Base-by-base conservation (phyloP, 2,888 invertebrate species). In the Brachyptera putata region DNA sequence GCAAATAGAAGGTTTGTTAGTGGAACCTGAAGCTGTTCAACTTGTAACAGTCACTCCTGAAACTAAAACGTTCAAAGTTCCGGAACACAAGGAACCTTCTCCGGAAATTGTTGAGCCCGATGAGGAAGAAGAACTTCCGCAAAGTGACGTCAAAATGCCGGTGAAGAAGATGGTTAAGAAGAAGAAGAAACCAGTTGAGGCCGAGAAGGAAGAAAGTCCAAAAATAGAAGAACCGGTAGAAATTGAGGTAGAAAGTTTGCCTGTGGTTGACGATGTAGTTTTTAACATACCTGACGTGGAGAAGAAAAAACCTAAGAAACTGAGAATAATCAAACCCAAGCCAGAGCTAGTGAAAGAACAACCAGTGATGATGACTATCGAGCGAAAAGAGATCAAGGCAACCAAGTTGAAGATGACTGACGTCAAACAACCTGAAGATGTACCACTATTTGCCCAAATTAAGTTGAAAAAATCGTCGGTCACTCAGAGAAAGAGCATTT, bases 191-290 rank as follows among this genome's bases (percentile, higher is more conserved):
- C 39, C 55, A 18, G n/a, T n/a, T n/a, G 37, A 37, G 18, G 62
- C 71, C 2, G 62, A 69, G 63, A 70, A 70, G 61, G 70, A 71
- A 63, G 68, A 70, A 34, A 57, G 49, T 16, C 56, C 59, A 11
- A 64, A 62, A n/a, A 39, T 11, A 57, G 69, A 75, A 14, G 70
- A 65, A 57, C 60, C 61, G 5, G 48, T 58, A 2, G 67, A 66
- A 58, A 59, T 3, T 18, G 46, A 60, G 46, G 48, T 26, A 9
- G 41, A 48, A 16, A 18, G 48, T n/a, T 14, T 11, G 18, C 56
- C 56, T 36, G 53, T 34, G 34, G 53, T 53, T 11, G 53, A 53
- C 18, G 53, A 53, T 9, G 34, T 53, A 1, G 53, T 53, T 1
- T 22, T 53, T n/a, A 53, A 53, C 13, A 53, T 53, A 18, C 53